Evolutionary conservation across 2,797 vertebrate species (phyloP), one percentile per base, ranked within the genome.

Genomic region (Falco columbarius): DNA sequence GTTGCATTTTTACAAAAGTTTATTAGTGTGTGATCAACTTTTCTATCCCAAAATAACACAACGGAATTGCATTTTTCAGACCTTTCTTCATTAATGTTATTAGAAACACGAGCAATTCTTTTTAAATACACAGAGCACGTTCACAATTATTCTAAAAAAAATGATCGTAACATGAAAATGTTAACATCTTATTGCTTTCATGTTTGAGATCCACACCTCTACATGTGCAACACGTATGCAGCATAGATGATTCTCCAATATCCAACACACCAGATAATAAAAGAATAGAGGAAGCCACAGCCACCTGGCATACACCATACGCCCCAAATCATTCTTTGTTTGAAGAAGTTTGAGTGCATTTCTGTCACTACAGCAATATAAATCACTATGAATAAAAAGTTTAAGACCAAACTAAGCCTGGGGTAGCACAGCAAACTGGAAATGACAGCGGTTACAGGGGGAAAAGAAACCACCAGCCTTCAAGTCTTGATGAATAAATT

Each of bases 261-360:
- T 8, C 54, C 67, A 93, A 42, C 21, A 90, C 63, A 89, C 8
- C 49, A 86, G 22, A 27, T 42, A 73, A 63, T 7, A 49, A 9
- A 77, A 76, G 38, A 61, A 87, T 0, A 93, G 80, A 89, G n/a
- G 29, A 75, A 56, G 46, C 67, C 72, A 47, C 12, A 75, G 46
- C 38, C 14, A 6, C 42, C 59, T 90, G 74, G 58, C 46, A 79
- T 9, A 14, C 21, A 89, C 22, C 30, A 12, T 44, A 81, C 3
- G 65, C 52, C 81, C 80, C 83, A 90, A 97, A 93, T 91, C 42
- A 52, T 5, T 71, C 55, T 87, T 93, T 92, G 59, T 88, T 66
- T 93, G 61, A 84, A 80, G 92, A 93, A 83, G 91, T 89, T 8
- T 89, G 81, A 95, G 87, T 72, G 56, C n/a, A 51, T 84, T 92